Base-by-base conservation (phyloP, 2,888 invertebrate species). In the Sphinx pinastri region DNA sequence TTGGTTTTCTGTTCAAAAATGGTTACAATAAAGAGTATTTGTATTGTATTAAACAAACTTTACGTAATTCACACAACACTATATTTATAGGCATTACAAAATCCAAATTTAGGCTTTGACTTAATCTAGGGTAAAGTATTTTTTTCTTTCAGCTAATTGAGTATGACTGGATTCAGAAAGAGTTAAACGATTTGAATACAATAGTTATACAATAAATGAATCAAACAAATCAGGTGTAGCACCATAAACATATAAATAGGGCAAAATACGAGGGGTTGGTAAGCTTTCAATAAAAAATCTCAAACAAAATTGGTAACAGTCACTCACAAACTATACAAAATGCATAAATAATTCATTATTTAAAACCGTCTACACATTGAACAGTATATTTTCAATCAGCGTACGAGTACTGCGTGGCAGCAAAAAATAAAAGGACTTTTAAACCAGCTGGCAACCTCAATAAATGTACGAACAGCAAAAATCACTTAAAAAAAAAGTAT, bases 201-300 rank as follows among this genome's bases (percentile, higher is more conserved):
- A 55, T 10, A 10, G 0, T 38, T 8, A 38, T 13, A 57, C 57
- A 57, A 12, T 47, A 19, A 63, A 16, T 63, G 19, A 49, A 19
- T 13, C 19, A 47, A 25, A 19, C 12, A 63, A 45, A 19, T 47
- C 12, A 63, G 63, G 63, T 63, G 49, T 63, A 63, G 63, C 63
- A 63, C 63, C 63, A 63, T 63, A 47, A 49, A 49, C n/a, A 60
- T 11, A 47, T 11, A 60, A 16, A 16, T 7, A 60, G 16, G 47
- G 12, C 45, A 59, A 31, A 13, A 8, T 45, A 14, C 11, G 10
- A 45, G n/a, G 13, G n/a, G 13, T 49, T 12, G 7, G 13, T 49
- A 63, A 63, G 10, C 12, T 47, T 11, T 16, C 11, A 16, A 12
- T 49, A 19, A 49, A 47, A 59, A 2, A 11, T 10, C 52, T 52